Evolutionary conservation across 2,797 vertebrate species (phyloP), one percentile per base, ranked within the genome.

Genomic region (Lagodon rhomboides): DNA sequence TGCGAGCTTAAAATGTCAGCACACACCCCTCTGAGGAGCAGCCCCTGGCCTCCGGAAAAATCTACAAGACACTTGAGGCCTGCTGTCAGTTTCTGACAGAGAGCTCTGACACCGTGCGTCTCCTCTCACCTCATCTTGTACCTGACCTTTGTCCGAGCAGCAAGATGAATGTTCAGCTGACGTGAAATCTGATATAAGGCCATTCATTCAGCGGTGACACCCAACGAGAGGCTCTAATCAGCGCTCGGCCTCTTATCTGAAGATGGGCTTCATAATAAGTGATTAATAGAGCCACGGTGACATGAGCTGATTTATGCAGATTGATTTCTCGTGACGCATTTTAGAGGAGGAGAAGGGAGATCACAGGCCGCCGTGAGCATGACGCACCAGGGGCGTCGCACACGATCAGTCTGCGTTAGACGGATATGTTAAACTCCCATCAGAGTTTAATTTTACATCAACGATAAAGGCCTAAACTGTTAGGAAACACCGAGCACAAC

Each of bases 121-220:
- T 89, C 68, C 80, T 87, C 87, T 85, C 92, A 89, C 88, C 90
- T 91, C 89, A 83, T 90, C 83, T 84, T 43, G 68, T 34, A 50
- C 20, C 58, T 83, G 91, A 93, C 91, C 91, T 92, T 84, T 89
- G 90, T 87, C 88, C 85, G n/a, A 75, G 63, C 71, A 9, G 73
- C 54, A 27, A 91, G 89, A 93, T 30, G 47, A 80, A 91, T 91
- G 82, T 20, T 60, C 47, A 8, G 59, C 44, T 1, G 53, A 73
- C 72, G 51, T 72, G 87, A 89, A 91, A 93, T 71, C 60, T 67
- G 84, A 92, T 84, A 73, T 75, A 38, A 58, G 79, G 12, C 44
- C 89, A 92, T 93, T 75, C 16, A 89, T 91, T 73, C 86, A 30
- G 64, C 66, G 38, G 0, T 75, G 89, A 85, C 91, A 68, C 82